phyloP scores from a whole-genome alignment of 2,113 vertebrate genomes.

The Corapipo altera region DNA sequence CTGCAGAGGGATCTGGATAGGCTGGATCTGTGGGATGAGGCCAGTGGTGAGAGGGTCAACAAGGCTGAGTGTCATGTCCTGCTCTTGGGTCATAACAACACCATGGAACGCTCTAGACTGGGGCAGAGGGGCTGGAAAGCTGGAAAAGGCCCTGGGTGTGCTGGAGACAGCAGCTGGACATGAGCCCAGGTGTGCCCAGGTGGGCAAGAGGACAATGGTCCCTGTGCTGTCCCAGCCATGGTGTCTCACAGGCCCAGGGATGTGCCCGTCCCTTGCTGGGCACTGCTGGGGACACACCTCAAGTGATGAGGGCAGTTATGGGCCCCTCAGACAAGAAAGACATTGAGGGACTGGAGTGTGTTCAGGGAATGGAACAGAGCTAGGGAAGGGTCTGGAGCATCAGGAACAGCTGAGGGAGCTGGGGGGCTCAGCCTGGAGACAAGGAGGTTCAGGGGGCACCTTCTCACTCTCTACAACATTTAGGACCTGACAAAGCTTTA shows the following conservation, averaged over 20 bases:
- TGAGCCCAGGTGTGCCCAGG: neutral
- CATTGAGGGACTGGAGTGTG: rapidly evolving
- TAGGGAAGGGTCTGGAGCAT: neutral
- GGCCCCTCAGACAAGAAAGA: neutral
- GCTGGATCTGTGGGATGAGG: neutral
- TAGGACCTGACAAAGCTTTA: neutral
- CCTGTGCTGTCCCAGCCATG: neutral
- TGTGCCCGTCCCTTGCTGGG: neutral
- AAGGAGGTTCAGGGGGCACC: neutral
- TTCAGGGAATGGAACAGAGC: rapidly evolving
- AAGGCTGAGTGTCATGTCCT: neutral
- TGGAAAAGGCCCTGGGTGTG: neutral
- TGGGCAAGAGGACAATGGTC: neutral
- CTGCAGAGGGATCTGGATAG: neutral
- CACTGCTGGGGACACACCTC: neutral
- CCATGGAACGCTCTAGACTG: neutral
- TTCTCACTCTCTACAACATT: neutral
- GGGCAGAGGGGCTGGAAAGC: neutral
- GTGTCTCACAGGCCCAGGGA: neutral
- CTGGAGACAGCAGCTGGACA: neutral
- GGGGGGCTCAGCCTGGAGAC: neutral
- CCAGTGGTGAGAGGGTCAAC: neutral
- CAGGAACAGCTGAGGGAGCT: neutral
- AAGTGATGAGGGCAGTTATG: neutral
- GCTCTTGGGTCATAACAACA: neutral